Evolutionary conservation across 2,113 vertebrate species (phyloP).

Genomic region (Megaleporinus macrocephalus): DNA sequence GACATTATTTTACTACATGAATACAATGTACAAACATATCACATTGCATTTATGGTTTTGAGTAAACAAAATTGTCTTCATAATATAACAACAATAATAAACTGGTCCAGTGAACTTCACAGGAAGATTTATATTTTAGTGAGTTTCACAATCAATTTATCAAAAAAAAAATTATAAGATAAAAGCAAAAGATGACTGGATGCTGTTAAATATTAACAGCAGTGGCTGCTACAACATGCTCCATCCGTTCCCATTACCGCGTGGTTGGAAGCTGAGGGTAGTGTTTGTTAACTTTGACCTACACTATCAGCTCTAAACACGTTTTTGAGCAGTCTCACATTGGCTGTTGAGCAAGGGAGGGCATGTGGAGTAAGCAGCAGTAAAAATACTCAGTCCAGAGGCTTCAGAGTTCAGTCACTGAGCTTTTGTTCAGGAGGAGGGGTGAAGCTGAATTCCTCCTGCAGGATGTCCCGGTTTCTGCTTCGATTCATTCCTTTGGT

Average conservation of each 20-base stretch:
- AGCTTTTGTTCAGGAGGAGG: constrained; percentile 1
- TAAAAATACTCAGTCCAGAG: not conserved
- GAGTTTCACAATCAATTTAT: not conserved
- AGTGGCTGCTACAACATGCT: not conserved
- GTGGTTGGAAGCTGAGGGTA: not conserved
- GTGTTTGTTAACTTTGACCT: constrained; percentile 40
- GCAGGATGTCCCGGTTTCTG: constrained; percentile 72
- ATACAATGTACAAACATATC: too few species aligned
- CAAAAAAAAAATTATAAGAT: not conserved
- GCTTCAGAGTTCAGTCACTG: constrained; percentile 4
- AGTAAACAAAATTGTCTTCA: too few species aligned
- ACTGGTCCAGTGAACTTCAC: not conserved
- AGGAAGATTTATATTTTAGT: not conserved
- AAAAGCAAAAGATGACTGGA: not conserved
- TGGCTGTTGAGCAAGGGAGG: constrained; percentile 28
- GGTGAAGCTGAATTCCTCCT: not conserved
- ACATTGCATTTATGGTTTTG: too few species aligned
- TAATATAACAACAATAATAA: too few species aligned
- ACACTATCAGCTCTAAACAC: constrained; percentile 14
- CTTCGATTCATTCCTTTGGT: constrained; percentile 57
- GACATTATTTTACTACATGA: too few species aligned
- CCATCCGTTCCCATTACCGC: not conserved
- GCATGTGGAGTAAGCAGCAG: constrained; percentile 13
- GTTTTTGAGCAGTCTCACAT: constrained; percentile 6
- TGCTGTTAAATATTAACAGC: constrained; percentile 36